Evolutionary conservation across 2,113 vertebrate species (phyloP).

Genomic region (Oryzias melastigma): DNA sequence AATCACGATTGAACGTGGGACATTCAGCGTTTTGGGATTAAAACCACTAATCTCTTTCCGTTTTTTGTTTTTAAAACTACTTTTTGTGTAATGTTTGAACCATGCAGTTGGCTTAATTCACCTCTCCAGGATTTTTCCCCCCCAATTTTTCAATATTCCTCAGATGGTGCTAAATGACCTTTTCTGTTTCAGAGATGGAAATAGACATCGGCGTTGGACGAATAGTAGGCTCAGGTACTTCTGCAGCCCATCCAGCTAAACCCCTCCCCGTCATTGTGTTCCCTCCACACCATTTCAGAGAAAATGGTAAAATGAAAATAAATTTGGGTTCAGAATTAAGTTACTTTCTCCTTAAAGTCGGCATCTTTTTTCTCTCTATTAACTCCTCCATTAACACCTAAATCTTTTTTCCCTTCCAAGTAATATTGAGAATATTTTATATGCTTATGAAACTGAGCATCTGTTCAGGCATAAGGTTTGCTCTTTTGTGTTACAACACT

Average conservation of each 20-base stretch:
- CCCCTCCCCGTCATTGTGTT: constrained; percentile 6
- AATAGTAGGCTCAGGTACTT: constrained; percentile 94
- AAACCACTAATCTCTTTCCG: constrained; percentile 44
- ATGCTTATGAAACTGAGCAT: too few relatives aligned
- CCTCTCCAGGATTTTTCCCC: constrained; percentile 27
- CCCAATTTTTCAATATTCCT: constrained; percentile 15
- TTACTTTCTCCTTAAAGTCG: too few relatives aligned
- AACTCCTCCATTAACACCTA: too few relatives aligned
- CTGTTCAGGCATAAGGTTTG: too few relatives aligned
- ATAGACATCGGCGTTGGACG: constrained; percentile 90
- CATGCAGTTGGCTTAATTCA: constrained; percentile 34
- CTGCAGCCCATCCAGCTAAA: constrained; percentile 46
- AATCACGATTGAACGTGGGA: constrained; percentile 9
- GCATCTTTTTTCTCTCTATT: too few relatives aligned
- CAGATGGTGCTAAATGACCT: constrained; percentile 74
- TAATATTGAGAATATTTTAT: too few relatives aligned
- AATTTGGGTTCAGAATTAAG: too few relatives aligned
- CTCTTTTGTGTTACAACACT: constrained; percentile 35
- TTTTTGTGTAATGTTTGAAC: constrained; percentile 26
- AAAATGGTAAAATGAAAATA: constrained; percentile 1
- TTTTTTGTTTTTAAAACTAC: background rate
- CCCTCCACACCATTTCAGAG: constrained; percentile 1
- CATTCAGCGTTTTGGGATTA: constrained; percentile 37
- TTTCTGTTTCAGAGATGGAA: constrained; percentile 96
- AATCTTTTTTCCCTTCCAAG: too few relatives aligned